These are phyloP conservation scores for Nephrotoma guestfalica DNA, from an alignment of 2,888 invertebrate species.

Conservation along the genomic window DNA sequence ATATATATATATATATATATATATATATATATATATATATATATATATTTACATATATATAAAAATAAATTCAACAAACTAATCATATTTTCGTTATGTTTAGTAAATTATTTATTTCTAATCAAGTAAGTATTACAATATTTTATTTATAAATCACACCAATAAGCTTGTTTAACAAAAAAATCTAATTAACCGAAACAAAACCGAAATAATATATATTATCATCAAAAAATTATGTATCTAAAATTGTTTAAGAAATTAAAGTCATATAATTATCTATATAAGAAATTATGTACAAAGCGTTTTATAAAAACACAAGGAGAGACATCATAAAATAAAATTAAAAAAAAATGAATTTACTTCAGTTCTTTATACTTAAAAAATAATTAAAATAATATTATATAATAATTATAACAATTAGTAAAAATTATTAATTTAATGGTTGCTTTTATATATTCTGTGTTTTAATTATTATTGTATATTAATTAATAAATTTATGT, in stretches of 20 bases:
- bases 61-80: neutral
- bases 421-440: neutral
- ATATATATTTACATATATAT: no score
- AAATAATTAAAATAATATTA: neutral
- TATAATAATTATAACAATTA: neutral
- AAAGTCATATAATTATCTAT: neutral
- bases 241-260: neutral
- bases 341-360: neutral
- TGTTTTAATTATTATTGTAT: neutral
- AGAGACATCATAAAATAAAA: neutral
- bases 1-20: no score
- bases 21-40: neutral
- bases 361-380: neutral
- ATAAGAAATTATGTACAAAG: neutral
- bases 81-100: neutral
- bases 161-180: neutral
- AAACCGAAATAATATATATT: neutral
- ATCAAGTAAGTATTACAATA: neutral
- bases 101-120: neutral
- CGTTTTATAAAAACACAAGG: neutral
- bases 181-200: neutral
- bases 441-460: neutral
- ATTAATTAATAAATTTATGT: neutral
- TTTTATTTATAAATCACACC: neutral
- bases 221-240: neutral